phyloP scores from a whole-genome alignment of 2,113 vertebrate genomes.

The Ammodytes marinus region DNA sequence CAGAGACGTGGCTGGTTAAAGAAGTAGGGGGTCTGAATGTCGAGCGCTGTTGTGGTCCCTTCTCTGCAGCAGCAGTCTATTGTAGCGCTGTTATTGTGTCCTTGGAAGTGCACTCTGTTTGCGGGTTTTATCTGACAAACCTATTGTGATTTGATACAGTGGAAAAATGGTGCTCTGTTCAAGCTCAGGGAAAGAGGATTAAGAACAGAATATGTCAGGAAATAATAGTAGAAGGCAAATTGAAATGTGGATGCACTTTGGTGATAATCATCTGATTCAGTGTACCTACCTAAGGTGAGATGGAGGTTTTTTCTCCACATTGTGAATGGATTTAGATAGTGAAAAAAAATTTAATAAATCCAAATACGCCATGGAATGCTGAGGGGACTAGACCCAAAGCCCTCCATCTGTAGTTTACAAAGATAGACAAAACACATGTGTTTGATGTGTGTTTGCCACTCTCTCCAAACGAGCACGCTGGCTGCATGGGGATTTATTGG shows the following conservation, averaged over 20 bases:
- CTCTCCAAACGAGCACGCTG: conserved; percentile 41
- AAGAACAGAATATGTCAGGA: neutral
- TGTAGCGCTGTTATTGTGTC: conserved; percentile 69
- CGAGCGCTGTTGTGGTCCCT: conserved; percentile 46
- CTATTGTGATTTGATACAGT: conserved; percentile 60
- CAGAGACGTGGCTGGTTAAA: conserved; percentile 66
- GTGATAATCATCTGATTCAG: conserved; percentile 3
- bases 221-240: conserved; percentile 4
- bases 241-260: conserved; percentile 21
- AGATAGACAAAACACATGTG: conserved; percentile 64
- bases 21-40: conserved; percentile 59
- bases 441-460: conserved; percentile 54
- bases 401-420: conserved; percentile 59
- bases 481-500: conserved; percentile 51
- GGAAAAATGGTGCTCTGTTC: conserved; percentile 32
- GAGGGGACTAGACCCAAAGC: conserved; percentile 22
- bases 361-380: conserved; percentile 36
- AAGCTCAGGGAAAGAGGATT: conserved; percentile 17
- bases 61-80: conserved; percentile 51
- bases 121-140: conserved; percentile 39
- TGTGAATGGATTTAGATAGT: conserved; percentile 32
- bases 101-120: conserved; percentile 42
- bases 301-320: conserved; percentile 25
- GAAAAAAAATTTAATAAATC: conserved; percentile 20
- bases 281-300: conserved; percentile 13